Evolutionary conservation across 2,797 vertebrate genomes (phyloP), one percentile per base, ranked within the genome.

Genomic region (Pyrocephalus nanus): DNA sequence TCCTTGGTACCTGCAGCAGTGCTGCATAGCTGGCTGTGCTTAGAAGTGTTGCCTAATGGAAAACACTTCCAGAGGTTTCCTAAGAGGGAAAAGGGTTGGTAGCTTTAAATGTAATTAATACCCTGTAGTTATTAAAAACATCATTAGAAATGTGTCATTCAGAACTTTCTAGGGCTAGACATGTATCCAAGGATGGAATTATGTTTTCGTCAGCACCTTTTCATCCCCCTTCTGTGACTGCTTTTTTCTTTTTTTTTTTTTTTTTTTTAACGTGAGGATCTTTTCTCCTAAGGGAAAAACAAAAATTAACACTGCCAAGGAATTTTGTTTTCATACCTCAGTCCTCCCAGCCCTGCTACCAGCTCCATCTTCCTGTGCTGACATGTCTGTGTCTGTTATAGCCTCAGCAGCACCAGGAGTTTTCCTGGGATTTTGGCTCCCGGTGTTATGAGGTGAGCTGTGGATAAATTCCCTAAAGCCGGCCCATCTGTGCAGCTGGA

Each of bases 261-360:
- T 40, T 40, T 40, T 40, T 40, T 40, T 40, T 21, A 16, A 83
- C 0, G 0, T n/a, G 11, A 51, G 13, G 53, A 51, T 88, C 79
- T 82, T 72, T 88, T 96, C 84, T 84, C 54, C 70, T 72, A 42
- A 45, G 29, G 60, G 51, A 86, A 86, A 89, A 70, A 21, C 47
- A 55, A 73, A 76, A 86, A 18, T 11, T 10, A 86, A 17, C 2
- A 2, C 58, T 87, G 89, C 81, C 89, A 94, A 65, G 82, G 81
- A 92, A 89, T 95, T 92, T 76, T 96, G 91, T 91, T 95, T 91
- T 89, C 67, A 48, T 94, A 72, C 60, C 71, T 92, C 1, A 1
- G 22, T 79, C 64, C 38, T 90, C 48, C 57, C 78, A 79, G 38
- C 84, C 62, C 36, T 42, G 70, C 87, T 93, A 67, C 84, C 77